Conservation (phyloP, 2,888 invertebrate genomes). For the Drosophila affinis region DNA sequence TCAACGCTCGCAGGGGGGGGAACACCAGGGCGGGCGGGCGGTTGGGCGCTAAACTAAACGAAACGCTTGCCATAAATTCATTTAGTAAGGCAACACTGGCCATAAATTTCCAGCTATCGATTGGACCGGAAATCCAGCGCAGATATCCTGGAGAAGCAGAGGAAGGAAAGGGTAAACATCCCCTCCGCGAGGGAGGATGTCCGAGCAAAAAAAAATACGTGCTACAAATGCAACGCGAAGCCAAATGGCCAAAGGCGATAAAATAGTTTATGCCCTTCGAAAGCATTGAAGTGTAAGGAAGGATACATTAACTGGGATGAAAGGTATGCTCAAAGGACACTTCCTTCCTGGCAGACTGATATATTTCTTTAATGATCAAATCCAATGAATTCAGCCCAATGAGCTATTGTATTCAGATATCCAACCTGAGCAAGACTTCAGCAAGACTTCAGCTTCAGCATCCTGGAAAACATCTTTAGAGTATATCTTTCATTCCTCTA, state of each 20-base stretch:
- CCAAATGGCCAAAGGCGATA: constrained; percentile 53
- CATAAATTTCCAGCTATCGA: constrained; percentile 72
- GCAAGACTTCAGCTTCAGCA: too few relatives aligned
- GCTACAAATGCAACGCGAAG: constrained; percentile 18
- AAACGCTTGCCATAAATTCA: constrained; percentile 75
- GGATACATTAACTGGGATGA: not conserved
- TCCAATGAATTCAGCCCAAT: not conserved
- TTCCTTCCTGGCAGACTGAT: too few relatives aligned
- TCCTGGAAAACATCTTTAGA: not conserved
- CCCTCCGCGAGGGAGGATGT: not conserved
- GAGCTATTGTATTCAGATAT: too few relatives aligned
- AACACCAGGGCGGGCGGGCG: constrained; percentile 9
- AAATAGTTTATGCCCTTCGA: constrained; percentile 49
- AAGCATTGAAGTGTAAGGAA: constrained; percentile 7
- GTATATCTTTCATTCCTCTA: not conserved
- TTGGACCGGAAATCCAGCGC: constrained; percentile 56
- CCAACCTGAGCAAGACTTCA: too few relatives aligned
- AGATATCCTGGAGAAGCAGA: not conserved
- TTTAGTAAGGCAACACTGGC: constrained; percentile 73
- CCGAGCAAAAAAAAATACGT: constrained; percentile 10
- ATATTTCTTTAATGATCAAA: too few relatives aligned
- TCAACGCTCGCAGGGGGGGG: constrained; percentile 21
- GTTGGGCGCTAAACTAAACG: constrained; percentile 62
- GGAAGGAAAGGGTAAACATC: too few relatives aligned
- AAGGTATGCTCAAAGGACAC: not conserved